Conservation (phyloP, 2,113 vertebrate species). For the Athene cunicularia region DNA sequence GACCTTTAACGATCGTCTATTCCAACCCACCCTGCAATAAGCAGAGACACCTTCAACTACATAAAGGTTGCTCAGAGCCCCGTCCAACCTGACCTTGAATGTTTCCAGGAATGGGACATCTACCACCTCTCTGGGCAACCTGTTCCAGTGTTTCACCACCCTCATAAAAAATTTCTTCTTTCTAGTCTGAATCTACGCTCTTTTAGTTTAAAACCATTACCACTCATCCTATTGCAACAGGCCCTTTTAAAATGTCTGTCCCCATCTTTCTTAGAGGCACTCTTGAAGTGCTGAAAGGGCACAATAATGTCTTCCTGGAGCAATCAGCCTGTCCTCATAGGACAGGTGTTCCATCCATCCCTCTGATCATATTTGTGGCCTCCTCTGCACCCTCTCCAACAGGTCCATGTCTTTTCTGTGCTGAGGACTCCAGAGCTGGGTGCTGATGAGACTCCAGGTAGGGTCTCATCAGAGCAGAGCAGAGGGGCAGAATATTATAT, state of each 20-base stretch:
- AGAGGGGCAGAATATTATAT: neutral
- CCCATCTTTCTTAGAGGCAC: neutral
- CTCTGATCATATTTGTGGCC: neutral
- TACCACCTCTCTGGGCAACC: neutral
- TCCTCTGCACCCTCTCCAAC: neutral
- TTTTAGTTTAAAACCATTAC: neutral
- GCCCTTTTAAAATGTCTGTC: neutral
- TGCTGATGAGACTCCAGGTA: neutral
- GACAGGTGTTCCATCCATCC: neutral
- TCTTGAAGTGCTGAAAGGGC: neutral
- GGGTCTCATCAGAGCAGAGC: neutral
- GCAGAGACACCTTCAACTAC: neutral
- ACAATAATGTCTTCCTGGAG: neutral
- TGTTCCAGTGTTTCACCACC: neutral
- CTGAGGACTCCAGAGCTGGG: neutral
- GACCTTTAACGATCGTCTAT: neutral
- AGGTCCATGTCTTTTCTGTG: neutral
- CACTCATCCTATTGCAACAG: neutral
- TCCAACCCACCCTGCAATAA: neutral
- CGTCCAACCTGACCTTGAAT: neutral
- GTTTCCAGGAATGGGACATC: neutral
- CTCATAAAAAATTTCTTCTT: neutral
- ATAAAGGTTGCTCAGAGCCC: neutral
- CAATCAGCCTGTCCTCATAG: neutral
- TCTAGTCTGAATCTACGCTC: neutral